phyloP scores from a whole-genome alignment of 2,797 vertebrate genomes.

The Chaenodraco wilsoni region DNA sequence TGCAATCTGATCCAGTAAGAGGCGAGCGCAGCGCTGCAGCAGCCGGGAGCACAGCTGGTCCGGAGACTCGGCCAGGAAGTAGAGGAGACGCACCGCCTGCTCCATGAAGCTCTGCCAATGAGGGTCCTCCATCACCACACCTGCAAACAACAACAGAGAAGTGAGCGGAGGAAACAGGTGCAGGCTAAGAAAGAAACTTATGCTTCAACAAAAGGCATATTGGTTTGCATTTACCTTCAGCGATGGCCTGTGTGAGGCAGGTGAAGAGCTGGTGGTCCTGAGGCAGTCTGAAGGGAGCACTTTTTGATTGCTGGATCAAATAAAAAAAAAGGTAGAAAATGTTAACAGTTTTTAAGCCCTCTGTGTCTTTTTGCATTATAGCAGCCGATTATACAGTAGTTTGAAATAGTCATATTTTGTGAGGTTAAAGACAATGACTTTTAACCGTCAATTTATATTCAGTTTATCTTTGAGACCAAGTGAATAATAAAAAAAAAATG shows the following conservation, averaged over 20 bases:
- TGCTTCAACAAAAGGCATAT: not conserved
- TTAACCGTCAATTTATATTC: too few relatives aligned
- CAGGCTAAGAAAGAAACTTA: not conserved
- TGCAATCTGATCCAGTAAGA: conserved; percentile 85
- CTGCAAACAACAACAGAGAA: conserved; percentile 42
- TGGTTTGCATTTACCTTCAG: conserved; percentile 65
- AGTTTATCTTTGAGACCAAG: too few relatives aligned
- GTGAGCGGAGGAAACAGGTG: conserved; percentile 1
- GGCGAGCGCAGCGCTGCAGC: conserved; percentile 86
- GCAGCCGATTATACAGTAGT: too few relatives aligned
- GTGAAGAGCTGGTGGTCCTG: conserved; percentile 90
- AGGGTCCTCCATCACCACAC: conserved; percentile 81
- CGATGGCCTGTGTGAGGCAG: conserved; percentile 85
- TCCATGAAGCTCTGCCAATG: conserved; percentile 96
- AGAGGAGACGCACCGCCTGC: conserved; percentile 88
- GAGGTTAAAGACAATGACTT: too few relatives aligned
- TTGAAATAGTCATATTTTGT: too few relatives aligned
- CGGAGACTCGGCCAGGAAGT: conserved; percentile 92
- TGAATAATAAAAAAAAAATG: too few relatives aligned
- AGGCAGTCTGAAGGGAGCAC: conserved; percentile 88
- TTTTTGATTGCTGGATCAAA: conserved; percentile 80
- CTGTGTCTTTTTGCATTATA: not conserved
- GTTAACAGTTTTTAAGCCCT: not conserved
- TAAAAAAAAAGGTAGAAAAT: not conserved
- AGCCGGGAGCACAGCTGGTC: conserved; percentile 90